Percentiles rank a stretch among this genome's conserved stretches.
phyloP scores from a whole-genome alignment of 37 sponge, comb jelly and placozoan species.

The Cliona cf. orientalis region DNA sequence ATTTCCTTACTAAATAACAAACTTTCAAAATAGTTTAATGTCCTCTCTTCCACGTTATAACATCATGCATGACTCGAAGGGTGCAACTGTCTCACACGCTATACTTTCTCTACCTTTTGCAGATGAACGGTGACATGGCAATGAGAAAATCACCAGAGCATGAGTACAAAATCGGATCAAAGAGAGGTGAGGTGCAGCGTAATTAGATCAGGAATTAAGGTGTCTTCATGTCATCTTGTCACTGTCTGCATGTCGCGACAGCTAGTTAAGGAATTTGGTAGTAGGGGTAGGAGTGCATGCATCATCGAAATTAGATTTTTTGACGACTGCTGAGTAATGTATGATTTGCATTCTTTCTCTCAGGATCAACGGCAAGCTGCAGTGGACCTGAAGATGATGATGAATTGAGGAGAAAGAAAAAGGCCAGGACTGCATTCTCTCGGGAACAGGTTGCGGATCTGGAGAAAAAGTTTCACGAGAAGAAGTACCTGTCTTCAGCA shows the following conservation, averaged over 20 bases:
- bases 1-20: too few species aligned
- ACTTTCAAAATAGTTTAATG: too few species aligned
- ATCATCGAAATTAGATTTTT: background rate
- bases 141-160: too few species aligned
- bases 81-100: too few species aligned
- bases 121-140: too few species aligned
- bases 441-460: constrained; percentile 79
- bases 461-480: constrained; percentile 86
- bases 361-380: background rate
- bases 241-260: background rate
- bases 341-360: constrained; percentile 4
- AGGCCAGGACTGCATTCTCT: constrained; percentile 84
- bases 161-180: too few species aligned
- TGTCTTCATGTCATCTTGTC: background rate
- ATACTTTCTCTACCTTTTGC: too few species aligned
- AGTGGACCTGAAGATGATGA: constrained; percentile 80
- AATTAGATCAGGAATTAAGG: too few species aligned
- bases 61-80: too few species aligned
- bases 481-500: constrained; percentile 80
- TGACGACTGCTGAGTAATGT: background rate
- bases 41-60: too few species aligned
- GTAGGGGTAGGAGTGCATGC: background rate
- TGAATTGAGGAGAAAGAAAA: constrained; percentile 54
- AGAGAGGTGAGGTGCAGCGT: too few species aligned
- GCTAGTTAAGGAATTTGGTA: background rate